phyloP scores from a whole-genome alignment of 2,888 invertebrate species.

The Acrobasis suavella region DNA sequence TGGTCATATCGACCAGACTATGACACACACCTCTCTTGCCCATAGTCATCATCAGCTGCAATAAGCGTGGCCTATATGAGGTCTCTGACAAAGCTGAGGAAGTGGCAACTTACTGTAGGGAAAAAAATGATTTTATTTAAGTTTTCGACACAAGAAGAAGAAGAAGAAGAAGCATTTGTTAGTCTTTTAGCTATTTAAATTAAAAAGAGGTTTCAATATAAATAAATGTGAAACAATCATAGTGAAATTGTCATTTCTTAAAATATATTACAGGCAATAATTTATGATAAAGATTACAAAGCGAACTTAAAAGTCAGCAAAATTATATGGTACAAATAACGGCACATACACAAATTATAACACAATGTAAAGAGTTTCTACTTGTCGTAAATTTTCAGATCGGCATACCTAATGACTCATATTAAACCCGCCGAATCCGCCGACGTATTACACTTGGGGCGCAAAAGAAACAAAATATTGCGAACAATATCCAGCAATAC shows the following conservation, averaged over 20 bases:
- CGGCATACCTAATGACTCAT: slow-evolving; percentile 25
- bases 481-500: slow-evolving; percentile 41
- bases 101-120: no score
- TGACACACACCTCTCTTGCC: no score
- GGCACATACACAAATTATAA: slow-evolving; percentile 6
- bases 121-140: no score
- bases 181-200: no score
- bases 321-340: slow-evolving; percentile 19
- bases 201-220: no score
- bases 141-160: no score
- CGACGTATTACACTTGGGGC: slow-evolving; percentile 28
- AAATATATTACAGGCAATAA: background rate
- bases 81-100: no score
- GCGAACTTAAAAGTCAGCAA: background rate
- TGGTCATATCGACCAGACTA: no score
- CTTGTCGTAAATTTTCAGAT: slow-evolving; percentile 11
- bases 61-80: no score
- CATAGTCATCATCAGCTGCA: no score
- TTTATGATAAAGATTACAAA: background rate
- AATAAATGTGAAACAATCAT: background rate
- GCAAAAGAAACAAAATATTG: slow-evolving; percentile 32
- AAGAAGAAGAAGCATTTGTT: no score
- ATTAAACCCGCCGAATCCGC: slow-evolving; percentile 23
- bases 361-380: slow-evolving; percentile 11
- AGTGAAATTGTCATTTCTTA: background rate